Evolutionary conservation across 2,888 invertebrate species (phyloP).

Genomic region (Melieria picta): DNA sequence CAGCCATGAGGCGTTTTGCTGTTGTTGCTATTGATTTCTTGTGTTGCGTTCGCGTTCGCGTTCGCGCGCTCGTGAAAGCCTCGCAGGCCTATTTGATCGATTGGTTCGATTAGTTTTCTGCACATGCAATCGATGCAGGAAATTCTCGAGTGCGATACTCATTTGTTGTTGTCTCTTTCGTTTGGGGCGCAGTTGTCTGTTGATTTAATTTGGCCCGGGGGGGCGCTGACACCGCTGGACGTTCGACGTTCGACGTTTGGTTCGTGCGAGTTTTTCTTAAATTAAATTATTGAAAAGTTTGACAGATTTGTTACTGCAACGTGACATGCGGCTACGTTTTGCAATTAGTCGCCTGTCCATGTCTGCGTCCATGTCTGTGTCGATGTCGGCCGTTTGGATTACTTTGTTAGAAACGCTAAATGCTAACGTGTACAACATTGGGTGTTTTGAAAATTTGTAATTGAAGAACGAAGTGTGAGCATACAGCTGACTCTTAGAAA

Average conservation of each 20-base stretch:
- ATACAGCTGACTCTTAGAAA: too few relatives aligned
- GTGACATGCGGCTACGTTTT: slow-evolving; percentile 32
- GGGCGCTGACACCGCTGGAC: slow-evolving; percentile 21
- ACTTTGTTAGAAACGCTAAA: too few relatives aligned
- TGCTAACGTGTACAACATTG: too few relatives aligned
- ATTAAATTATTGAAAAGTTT: slow-evolving; percentile 34
- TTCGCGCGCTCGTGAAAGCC: neutral
- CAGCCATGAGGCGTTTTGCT: neutral
- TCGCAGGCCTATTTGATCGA: slow-evolving; percentile 20
- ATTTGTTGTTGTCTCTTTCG: neutral
- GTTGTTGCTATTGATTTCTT: too few relatives aligned
- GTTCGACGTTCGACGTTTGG: neutral
- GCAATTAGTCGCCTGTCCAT: slow-evolving; percentile 22
- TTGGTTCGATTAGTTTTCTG: slow-evolving; percentile 22
- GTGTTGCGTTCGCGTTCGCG: neutral
- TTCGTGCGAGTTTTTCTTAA: slow-evolving; percentile 1
- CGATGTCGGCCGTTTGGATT: too few relatives aligned
- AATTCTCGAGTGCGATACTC: slow-evolving; percentile 29
- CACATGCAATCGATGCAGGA: slow-evolving; percentile 24
- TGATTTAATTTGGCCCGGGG: slow-evolving; percentile 25
- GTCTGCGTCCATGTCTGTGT: too few relatives aligned
- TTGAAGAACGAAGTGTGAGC: too few relatives aligned
- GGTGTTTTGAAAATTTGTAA: too few relatives aligned
- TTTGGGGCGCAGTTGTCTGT: slow-evolving; percentile 6
- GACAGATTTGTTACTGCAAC: slow-evolving; percentile 33